Evolutionary conservation across 2,797 vertebrate genomes (phyloP).

Genomic region (Arrhamphus sclerolepis): DNA sequence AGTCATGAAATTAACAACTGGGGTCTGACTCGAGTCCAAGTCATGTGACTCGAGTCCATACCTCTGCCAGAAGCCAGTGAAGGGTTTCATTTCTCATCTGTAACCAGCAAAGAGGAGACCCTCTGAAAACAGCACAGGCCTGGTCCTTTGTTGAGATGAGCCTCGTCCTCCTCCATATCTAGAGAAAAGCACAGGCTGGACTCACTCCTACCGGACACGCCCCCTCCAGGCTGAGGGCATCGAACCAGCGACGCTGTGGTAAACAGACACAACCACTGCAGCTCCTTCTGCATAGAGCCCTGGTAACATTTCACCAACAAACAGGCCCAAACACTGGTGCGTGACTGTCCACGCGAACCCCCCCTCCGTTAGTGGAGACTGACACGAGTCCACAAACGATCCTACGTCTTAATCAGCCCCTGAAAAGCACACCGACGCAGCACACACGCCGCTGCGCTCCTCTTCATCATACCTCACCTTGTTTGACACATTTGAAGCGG

Average conservation of each 20-base stretch:
- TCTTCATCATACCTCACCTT: slow-evolving; percentile 83
- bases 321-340: slow-evolving; percentile 28
- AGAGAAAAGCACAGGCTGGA: slow-evolving; percentile 58
- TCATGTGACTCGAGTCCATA: no score
- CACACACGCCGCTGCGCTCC: slow-evolving; percentile 24
- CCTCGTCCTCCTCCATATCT: slow-evolving; percentile 19
- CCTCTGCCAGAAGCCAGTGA: no score
- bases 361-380: slow-evolving; percentile 23
- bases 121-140: slow-evolving; percentile 38
- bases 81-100: no score
- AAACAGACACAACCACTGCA: slow-evolving; percentile 49
- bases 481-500: slow-evolving; percentile 97
- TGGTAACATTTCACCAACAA: slow-evolving; percentile 10
- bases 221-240: slow-evolving; percentile 68
- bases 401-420: slow-evolving; percentile 47
- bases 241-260: slow-evolving; percentile 55
- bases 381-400: slow-evolving; percentile 52
- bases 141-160: slow-evolving; percentile 21
- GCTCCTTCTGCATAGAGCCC: slow-evolving; percentile 32
- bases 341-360: slow-evolving; percentile 14
- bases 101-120: slow-evolving; percentile 15
- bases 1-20: no score
- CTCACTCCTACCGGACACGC: slow-evolving; percentile 67
- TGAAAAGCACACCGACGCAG: slow-evolving; percentile 10
- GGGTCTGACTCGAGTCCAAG: no score